These are phyloP conservation scores for Antidorcas marsupialis DNA, from an alignment of 2,113 vertebrate species.

Conservation along the genomic window DNA sequence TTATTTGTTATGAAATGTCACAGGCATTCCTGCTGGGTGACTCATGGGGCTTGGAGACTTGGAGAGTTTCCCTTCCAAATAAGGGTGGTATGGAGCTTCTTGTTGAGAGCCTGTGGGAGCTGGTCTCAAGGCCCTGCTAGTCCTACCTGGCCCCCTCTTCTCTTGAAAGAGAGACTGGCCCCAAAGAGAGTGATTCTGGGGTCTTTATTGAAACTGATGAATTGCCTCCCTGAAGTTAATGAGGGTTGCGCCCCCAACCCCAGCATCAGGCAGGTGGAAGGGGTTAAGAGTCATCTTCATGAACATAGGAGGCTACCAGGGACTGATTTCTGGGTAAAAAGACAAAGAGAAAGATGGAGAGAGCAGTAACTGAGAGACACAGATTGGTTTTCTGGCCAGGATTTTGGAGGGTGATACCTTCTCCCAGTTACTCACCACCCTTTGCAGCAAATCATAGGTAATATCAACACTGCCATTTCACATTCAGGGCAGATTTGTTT, in stretches of 20 bases:
- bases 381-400: neutral
- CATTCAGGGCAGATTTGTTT: neutral
- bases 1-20: conserved; percentile 18
- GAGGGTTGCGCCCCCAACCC: neutral
- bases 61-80: conserved; percentile 47
- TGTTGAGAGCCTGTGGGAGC: neutral
- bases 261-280: neutral
- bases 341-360: neutral
- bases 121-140: rapidly evolving
- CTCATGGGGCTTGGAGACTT: neutral
- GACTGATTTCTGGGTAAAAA: neutral
- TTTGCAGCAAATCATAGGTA: neutral
- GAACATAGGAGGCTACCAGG: rapidly evolving
- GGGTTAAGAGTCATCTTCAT: neutral
- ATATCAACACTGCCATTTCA: neutral
- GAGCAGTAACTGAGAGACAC: rapidly evolving
- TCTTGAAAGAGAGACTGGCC: rapidly evolving
- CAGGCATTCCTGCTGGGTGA: conserved; percentile 52
- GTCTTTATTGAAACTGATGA: neutral
- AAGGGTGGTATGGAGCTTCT: neutral
- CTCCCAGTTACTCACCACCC: rapidly evolving
- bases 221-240: rapidly evolving
- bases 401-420: neutral
- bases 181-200: rapidly evolving
- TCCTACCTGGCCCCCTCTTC: neutral